These are phyloP conservation scores for Ophiodon elongatus DNA, from an alignment of 2,113 vertebrate species.

Conservation along the genomic window DNA sequence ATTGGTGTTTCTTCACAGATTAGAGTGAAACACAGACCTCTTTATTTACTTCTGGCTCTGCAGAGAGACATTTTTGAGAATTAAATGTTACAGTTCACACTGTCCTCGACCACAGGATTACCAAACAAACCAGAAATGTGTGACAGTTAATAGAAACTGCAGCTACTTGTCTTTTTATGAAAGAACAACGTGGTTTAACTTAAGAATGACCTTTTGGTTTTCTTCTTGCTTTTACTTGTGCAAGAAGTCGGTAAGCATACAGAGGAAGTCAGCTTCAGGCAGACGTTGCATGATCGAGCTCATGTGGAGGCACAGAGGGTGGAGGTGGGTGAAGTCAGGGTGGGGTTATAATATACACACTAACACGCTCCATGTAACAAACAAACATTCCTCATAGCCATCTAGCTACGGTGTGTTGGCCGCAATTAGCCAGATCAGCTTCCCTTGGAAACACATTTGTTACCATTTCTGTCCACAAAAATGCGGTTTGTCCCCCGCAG, in stretches of 20 bases:
- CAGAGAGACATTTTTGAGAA: background rate
- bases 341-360: conserved; percentile 15
- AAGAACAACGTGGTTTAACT: background rate
- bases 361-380: conserved; percentile 20
- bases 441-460: conserved; percentile 33
- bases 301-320: conserved; percentile 20
- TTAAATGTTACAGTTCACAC: background rate
- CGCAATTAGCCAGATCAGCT: conserved; percentile 31
- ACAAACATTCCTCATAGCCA: conserved; percentile 32
- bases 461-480: conserved; percentile 37
- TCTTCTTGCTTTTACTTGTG: background rate
- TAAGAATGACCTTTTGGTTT: conserved; percentile 1
- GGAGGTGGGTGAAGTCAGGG: conserved; percentile 43
- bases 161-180: background rate
- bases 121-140: conserved; percentile 3
- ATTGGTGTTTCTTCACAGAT: conserved; percentile 5
- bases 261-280: conserved; percentile 22
- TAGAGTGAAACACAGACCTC: background rate
- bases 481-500: conserved; percentile 30
- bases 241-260: conserved; percentile 7
- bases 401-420: conserved; percentile 33
- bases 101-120: background rate
- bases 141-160: no score
- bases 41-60: conserved; percentile 8
- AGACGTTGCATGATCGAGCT: conserved; percentile 4